Percentiles rank a stretch among this genome's conserved stretches.
These are phyloP conservation scores for Entelurus aequoreus DNA, from an alignment of 2,113 vertebrate genomes.

Conservation along the genomic window DNA sequence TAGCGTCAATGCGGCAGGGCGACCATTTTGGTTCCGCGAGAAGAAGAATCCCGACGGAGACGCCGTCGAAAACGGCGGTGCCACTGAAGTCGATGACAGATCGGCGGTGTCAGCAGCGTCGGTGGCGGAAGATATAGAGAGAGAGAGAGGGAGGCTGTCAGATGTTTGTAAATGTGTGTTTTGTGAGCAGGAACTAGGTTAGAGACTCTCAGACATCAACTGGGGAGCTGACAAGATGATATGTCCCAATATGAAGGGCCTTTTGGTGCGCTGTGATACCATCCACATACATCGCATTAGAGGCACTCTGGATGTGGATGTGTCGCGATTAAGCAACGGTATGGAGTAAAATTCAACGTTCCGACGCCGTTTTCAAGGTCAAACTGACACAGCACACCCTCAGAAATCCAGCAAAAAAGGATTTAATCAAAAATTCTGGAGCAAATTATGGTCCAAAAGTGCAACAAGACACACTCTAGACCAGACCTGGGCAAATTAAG, in stretches of 20 bases:
- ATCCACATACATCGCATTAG: background rate
- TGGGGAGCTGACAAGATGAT: slow-evolving; percentile 16
- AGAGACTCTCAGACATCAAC: slow-evolving; percentile 8
- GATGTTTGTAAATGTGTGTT: slow-evolving; percentile 29
- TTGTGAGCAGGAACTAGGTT: slow-evolving; percentile 16
- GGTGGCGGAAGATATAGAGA: slow-evolving; percentile 19
- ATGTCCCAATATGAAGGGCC: background rate
- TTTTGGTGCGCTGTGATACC: slow-evolving; percentile 3
- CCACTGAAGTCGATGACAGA: slow-evolving; percentile 56
- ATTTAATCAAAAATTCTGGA: no score
- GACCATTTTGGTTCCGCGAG: slow-evolving; percentile 62
- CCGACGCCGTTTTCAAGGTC: no score
- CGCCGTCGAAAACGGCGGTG: slow-evolving; percentile 53
- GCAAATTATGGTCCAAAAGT: no score
- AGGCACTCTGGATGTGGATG: background rate
- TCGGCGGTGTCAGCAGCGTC: slow-evolving; percentile 59
- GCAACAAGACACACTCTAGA: no score
- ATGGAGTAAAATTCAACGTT: background rate
- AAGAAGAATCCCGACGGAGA: slow-evolving; percentile 60
- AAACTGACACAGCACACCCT: no score
- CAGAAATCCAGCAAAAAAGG: no score
- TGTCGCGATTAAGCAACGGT: background rate
- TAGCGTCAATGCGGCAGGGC: slow-evolving; percentile 40
- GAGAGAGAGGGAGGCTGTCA: slow-evolving; percentile 10
- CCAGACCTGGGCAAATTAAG: no score